phyloP scores from a whole-genome alignment of 53 echinoderm and acorn worm species.

The Astropecten irregularis region DNA sequence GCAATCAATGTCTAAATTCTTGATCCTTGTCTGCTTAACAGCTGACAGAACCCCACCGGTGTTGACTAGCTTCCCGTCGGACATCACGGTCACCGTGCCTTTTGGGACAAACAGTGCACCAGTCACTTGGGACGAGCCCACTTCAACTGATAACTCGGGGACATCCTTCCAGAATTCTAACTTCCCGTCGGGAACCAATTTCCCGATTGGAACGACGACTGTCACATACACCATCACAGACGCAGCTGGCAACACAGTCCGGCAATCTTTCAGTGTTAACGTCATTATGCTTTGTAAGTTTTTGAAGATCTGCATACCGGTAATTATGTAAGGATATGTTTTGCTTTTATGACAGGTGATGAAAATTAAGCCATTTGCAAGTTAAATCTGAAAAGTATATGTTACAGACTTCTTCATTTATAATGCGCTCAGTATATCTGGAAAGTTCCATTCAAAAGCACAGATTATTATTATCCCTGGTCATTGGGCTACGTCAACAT shows the following conservation, averaged over 20 bases:
- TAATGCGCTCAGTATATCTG: no score
- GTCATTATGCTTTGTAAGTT: not conserved
- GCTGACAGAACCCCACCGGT: constrained; percentile 55
- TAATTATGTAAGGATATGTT: no score
- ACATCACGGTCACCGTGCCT: constrained; percentile 51
- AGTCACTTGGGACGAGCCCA: constrained; percentile 53
- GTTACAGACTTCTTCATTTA: no score
- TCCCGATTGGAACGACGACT: not conserved
- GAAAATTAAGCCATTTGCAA: no score
- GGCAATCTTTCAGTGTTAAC: constrained; percentile 44
- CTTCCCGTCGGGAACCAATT: not conserved
- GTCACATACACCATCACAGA: constrained; percentile 17
- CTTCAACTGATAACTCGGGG: constrained; percentile 67
- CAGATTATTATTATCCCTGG: no score
- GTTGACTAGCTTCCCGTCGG: constrained; percentile 43
- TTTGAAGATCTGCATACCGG: no score
- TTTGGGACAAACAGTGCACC: constrained; percentile 43
- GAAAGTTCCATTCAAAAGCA: no score
- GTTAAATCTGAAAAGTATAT: no score
- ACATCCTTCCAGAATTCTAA: not conserved
- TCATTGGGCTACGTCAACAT: no score
- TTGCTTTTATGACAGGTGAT: no score
- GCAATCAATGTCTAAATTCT: no score
- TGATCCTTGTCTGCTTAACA: no score
- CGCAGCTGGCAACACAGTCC: not conserved